phyloP scores from a whole-genome alignment of 2,113 vertebrate genomes.

The Arizona elegans region DNA sequence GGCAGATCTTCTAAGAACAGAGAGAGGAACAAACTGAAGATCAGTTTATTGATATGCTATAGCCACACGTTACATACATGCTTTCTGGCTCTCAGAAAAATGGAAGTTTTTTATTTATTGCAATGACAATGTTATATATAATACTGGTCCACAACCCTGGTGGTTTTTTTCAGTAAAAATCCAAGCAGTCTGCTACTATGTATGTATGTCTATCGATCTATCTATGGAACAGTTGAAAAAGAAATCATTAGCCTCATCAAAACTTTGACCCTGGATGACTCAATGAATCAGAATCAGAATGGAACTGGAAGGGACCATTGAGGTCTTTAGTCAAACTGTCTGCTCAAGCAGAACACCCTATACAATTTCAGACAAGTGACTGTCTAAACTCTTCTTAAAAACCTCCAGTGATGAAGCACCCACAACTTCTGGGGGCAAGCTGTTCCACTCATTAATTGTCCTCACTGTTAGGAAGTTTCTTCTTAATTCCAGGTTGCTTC shows the following conservation, averaged over 20 bases:
- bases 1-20: neutral
- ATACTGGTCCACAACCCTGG: neutral
- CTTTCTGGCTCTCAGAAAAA: neutral
- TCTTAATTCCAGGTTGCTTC: too few species aligned
- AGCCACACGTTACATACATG: neutral
- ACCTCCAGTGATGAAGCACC: too few species aligned
- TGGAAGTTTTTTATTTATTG: neutral
- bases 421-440: too few species aligned
- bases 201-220: neutral
- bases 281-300: too few species aligned
- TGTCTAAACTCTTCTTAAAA: too few species aligned
- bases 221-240: neutral
- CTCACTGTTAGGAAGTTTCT: too few species aligned
- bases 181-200: neutral
- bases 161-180: neutral
- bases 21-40: neutral
- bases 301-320: too few species aligned
- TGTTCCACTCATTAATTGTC: too few species aligned
- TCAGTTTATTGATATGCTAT: neutral
- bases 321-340: too few species aligned
- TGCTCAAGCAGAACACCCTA: too few species aligned
- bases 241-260: neutral
- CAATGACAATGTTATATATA: neutral
- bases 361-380: too few species aligned
- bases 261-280: neutral